These are phyloP conservation scores for Zophobas atratus DNA, from an alignment of 1,140 invertebrate species.

Conservation along the genomic window DNA sequence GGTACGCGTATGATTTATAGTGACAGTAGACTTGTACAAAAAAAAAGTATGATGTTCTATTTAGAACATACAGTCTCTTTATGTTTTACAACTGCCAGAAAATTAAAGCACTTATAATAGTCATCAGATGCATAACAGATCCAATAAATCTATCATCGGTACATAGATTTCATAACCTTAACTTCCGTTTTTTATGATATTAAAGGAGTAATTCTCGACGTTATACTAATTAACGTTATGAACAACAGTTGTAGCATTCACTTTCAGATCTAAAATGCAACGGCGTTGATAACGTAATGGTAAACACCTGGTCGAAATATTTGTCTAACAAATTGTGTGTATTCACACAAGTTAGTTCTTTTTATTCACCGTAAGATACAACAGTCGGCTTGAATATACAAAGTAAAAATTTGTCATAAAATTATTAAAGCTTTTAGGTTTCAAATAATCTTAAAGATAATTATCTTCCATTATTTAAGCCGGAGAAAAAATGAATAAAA, in stretches of 20 bases:
- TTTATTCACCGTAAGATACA: conserved; percentile 7
- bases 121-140: no score
- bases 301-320: conserved; percentile 21
- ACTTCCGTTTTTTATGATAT: no score
- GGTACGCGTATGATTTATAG: no score
- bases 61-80: no score
- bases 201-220: neutral
- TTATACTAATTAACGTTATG: conserved; percentile 16
- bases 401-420: conserved; percentile 38
- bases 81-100: no score
- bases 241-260: conserved; percentile 3
- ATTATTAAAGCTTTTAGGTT: conserved; percentile 12
- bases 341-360: neutral
- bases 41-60: no score
- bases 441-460: conserved; percentile 8
- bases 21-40: no score
- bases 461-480: conserved; percentile 16
- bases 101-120: no score
- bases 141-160: neutral
- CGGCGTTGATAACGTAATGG: conserved; percentile 30
- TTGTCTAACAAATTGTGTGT: conserved; percentile 15
- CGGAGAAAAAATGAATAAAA: conserved; percentile 14
- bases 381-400: conserved; percentile 1
- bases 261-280: conserved; percentile 8
- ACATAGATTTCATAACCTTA: no score